Evolutionary conservation across 2,113 vertebrate species (phyloP), one percentile per base, ranked within the genome.

Genomic region (Athene noctua): DNA sequence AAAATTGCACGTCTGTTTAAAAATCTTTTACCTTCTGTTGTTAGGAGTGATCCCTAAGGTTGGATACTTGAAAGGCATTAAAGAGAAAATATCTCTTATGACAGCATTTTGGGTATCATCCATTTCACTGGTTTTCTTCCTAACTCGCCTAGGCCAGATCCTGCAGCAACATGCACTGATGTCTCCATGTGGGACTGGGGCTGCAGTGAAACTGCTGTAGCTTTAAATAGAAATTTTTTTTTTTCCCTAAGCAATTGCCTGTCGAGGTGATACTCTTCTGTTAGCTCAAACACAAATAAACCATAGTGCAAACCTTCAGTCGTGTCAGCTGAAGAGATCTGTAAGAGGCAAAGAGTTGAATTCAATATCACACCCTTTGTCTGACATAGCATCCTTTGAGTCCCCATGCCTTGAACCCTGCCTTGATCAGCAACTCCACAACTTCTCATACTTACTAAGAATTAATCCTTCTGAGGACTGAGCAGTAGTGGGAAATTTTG

Each of bases 21-120:
- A 89, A 82, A 58, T 77, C 44, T 22, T 89, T 87, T 95, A 84
- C 92, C 86, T 94, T 97, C 92, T 97, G 92, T 77, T 95, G 78
- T 90, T 82, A 82, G 38, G 25, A 94, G 36, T 51, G 29, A 82
- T 44, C 57, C 54, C 73, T 89, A 72, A 79, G 86, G 78, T 80
- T 91, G 61, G 32, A 25, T 42, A 54, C 29, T 68, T 72, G 61
- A 87, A 79, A 94, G 29, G 62, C 44, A 75, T 46, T 90, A 34
- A 25, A 71, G 17, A 75, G 30, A 94, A 94, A 85, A 59, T 57
- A 65, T 47, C 25, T 84, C 34, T 29, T 87, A 84, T 63, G 54
- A 87, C 78, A 27, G 58, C 52, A 68, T 85, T 96, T 87, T 87
- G 42, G 27, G 13, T 38, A 42, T 42, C 27, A 52, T 27, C n/a